A percentile compares a stretch with the other conserved stretches of the same genome.
phyloP scores from a whole-genome alignment of 2,888 invertebrate genomes.

The Drosophila aldrichi region DNA sequence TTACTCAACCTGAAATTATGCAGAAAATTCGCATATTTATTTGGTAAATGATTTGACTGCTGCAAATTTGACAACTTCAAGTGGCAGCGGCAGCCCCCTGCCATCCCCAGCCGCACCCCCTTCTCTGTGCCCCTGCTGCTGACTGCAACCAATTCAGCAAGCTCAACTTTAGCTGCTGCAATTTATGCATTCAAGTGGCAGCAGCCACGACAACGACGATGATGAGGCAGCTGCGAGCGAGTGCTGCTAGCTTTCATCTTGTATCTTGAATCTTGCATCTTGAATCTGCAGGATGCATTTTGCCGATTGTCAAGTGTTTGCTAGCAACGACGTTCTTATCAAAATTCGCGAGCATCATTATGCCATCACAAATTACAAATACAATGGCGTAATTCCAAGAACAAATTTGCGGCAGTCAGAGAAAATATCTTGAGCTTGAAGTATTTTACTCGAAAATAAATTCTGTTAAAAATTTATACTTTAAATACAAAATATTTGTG shows the following conservation, averaged over 20 bases:
- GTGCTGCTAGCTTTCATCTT: conserved; percentile 8
- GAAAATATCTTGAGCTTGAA: neutral
- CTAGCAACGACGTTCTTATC: conserved; percentile 45
- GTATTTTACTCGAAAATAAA: neutral
- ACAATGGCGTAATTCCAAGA: conserved; percentile 23
- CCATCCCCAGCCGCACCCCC: neutral
- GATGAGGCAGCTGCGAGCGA: conserved; percentile 44
- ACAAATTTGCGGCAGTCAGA: neutral
- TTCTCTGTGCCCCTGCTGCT: neutral
- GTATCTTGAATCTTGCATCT: conserved; percentile 42
- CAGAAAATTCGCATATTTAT: conserved; percentile 62
- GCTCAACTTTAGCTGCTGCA: conserved; percentile 69
- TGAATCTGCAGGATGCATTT: conserved; percentile 61
- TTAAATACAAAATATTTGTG: no score
- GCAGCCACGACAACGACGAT: conserved; percentile 40
- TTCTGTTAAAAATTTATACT: no score
- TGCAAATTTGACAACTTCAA: conserved; percentile 74
- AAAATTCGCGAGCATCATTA: conserved; percentile 53
- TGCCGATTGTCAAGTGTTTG: conserved; percentile 68
- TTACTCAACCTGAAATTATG: conserved; percentile 34
- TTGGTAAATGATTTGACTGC: conserved; percentile 69
- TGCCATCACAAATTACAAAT: conserved; percentile 44
- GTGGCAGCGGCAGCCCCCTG: conserved; percentile 61
- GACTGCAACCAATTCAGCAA: conserved; percentile 37
- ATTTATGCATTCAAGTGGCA: conserved; percentile 79